phyloP scores from a whole-genome alignment of 2,888 invertebrate genomes.

The Metacarcinus magister region DNA sequence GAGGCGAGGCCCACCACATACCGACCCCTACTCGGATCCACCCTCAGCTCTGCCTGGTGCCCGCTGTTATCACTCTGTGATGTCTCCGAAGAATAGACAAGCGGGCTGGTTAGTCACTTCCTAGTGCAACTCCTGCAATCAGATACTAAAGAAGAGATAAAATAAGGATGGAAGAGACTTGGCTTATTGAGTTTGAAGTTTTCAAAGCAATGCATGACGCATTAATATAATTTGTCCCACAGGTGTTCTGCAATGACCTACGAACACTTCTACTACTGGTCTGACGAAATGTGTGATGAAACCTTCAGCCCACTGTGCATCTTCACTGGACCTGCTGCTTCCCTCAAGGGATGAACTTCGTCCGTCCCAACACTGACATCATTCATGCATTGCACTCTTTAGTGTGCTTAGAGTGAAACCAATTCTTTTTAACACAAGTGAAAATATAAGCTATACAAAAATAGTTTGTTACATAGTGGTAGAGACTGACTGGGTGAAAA shows the following conservation, averaged over 20 bases:
- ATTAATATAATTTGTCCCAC: not conserved
- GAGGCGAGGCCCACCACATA: constrained; percentile 60
- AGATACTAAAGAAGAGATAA: not conserved
- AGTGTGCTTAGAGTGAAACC: too few species aligned
- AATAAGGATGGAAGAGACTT: not conserved
- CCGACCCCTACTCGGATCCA: constrained; percentile 63
- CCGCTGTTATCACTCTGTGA: constrained; percentile 49
- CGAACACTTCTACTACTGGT: constrained; percentile 54
- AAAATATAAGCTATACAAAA: too few species aligned
- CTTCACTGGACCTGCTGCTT: not conserved
- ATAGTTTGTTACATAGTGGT: too few species aligned
- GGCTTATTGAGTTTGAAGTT: not conserved
- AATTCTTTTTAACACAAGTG: too few species aligned
- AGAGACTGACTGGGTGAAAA: too few species aligned
- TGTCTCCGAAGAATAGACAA: constrained; percentile 35
- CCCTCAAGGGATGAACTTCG: not conserved
- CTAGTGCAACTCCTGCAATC: not conserved
- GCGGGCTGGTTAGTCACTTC: constrained; percentile 50
- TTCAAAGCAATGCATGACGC: not conserved
- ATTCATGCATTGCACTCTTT: not conserved
- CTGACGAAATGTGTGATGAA: constrained; percentile 41
- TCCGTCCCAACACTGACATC: not conserved
- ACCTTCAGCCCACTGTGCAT: constrained; percentile 54
- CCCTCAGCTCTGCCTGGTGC: constrained; percentile 55
- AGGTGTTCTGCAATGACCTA: constrained; percentile 62